Conservation (phyloP, 2,888 invertebrate genomes). For the Cheilosia pagana region DNA sequence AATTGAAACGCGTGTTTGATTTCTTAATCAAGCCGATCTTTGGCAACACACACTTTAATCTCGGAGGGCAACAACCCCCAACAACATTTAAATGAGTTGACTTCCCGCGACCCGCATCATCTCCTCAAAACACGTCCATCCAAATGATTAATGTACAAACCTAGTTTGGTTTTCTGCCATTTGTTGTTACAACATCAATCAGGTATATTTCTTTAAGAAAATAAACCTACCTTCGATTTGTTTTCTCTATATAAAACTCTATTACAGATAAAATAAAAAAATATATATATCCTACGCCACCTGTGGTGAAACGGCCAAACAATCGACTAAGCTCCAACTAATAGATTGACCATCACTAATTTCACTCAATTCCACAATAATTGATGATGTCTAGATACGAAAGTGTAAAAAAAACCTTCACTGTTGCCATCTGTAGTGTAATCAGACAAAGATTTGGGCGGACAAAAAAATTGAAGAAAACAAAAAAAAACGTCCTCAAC, state of each 20-base stretch:
- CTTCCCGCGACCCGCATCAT: constrained; percentile 22
- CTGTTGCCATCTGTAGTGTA: constrained; percentile 28
- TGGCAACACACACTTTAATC: background rate
- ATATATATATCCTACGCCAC: constrained; percentile 49
- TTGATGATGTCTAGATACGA: constrained; percentile 57
- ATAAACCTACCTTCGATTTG: background rate
- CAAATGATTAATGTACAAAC: constrained; percentile 27
- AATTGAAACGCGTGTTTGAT: too few species aligned
- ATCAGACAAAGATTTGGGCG: constrained; percentile 27
- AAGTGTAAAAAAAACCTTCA: constrained; percentile 11
- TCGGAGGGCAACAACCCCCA: background rate
- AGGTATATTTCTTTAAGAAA: constrained; percentile 7
- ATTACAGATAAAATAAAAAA: background rate
- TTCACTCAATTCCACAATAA: constrained; percentile 63
- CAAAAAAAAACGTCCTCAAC: constrained; percentile 35
- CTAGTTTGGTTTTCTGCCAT: constrained; percentile 16
- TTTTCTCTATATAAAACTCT: constrained; percentile 18
- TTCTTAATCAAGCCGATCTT: background rate
- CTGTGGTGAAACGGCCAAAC: constrained; percentile 51
- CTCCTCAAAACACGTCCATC: background rate
- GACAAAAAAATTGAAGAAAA: background rate
- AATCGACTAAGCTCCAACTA: constrained; percentile 52
- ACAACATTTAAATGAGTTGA: constrained; percentile 20
- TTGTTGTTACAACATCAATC: constrained; percentile 32
- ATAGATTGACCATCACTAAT: constrained; percentile 69